Evolutionary conservation across 2,888 invertebrate species (phyloP).

Genomic region (Dione juno): DNA sequence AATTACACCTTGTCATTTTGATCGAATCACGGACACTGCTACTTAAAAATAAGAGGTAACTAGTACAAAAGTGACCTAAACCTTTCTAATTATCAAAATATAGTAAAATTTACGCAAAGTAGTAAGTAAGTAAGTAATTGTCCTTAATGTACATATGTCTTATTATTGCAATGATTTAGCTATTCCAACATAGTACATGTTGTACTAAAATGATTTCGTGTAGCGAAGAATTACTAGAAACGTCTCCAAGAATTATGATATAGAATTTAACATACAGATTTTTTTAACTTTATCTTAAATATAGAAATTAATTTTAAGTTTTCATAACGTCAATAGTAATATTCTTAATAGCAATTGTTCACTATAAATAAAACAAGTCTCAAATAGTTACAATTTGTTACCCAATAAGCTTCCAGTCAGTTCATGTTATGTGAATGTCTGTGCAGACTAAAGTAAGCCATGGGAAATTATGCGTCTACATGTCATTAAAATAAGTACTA

Average conservation of each 20-base stretch:
- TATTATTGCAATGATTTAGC: too few relatives aligned
- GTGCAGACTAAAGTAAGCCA: slow-evolving; percentile 16
- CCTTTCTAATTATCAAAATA: neutral
- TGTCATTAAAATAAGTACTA: slow-evolving; percentile 19
- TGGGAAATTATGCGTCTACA: slow-evolving; percentile 11
- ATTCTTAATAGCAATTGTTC: too few relatives aligned
- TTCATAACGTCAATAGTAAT: too few relatives aligned
- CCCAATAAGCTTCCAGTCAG: neutral
- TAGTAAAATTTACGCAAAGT: neutral
- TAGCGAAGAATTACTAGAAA: too few relatives aligned
- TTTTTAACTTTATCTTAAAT: too few relatives aligned
- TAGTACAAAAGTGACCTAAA: neutral
- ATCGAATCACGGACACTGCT: slow-evolving; percentile 43
- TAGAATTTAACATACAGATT: too few relatives aligned
- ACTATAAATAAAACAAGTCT: too few relatives aligned
- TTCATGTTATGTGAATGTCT: neutral
- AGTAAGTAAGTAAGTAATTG: neutral
- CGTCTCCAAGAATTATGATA: too few relatives aligned
- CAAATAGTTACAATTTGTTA: neutral
- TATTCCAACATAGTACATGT: neutral
- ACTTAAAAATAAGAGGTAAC: slow-evolving; percentile 31
- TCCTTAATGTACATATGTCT: too few relatives aligned
- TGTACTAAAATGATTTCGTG: too few relatives aligned
- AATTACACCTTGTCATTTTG: slow-evolving; percentile 57
- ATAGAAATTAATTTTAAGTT: too few relatives aligned